Evolutionary conservation across 1,140 invertebrate species (phyloP), one percentile per base, ranked within the genome.

Genomic region (Pemphigus obesinymphae): DNA sequence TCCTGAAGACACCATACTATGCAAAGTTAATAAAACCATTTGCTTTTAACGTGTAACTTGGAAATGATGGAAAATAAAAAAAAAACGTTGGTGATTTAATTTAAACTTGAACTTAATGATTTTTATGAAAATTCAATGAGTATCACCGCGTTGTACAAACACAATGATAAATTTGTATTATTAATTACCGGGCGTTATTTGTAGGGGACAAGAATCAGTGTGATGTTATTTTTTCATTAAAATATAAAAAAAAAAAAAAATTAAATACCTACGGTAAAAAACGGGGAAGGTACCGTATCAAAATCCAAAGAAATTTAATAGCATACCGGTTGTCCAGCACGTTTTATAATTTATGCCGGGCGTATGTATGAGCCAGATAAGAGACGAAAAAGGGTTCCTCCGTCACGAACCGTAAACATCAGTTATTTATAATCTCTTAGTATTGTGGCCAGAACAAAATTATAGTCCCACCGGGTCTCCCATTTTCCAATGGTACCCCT

Each of bases 261-360:
- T 34, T 66, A n/a, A 34, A 34, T 34, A n/a, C 17, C 8, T 15
- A 23, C 13, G 20, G 34, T 13, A 37, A 40, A 68, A 68, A 34
- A 68, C 15, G 61, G 8, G 5, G 23, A 10, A 3, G 26, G 15
- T 7, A 2, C 43, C 11, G 29, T 75, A 15, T 50, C 26, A 50
- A 15, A 50, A 50, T 26, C 17, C 45, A 45, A 53, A 75, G 72
- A 75, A 75, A 50, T 75, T 75, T 55, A 76, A 53, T 58, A 53
- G 26, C 73, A 26, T n/a, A 58, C 73, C 50, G 50, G 73, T 55
- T 55, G 73, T 76, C 73, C 73, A 31, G 73, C 50, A 76, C 73
- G 73, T 76, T 76, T 55, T 23, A 58, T 76, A 76, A 76, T 76
- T 76, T 76, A 76, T 76, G 31, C 73, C 50, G n/a, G 31, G 31